Conservation (phyloP, 2,888 invertebrate species). For the Latrodectus hesperus region DNA sequence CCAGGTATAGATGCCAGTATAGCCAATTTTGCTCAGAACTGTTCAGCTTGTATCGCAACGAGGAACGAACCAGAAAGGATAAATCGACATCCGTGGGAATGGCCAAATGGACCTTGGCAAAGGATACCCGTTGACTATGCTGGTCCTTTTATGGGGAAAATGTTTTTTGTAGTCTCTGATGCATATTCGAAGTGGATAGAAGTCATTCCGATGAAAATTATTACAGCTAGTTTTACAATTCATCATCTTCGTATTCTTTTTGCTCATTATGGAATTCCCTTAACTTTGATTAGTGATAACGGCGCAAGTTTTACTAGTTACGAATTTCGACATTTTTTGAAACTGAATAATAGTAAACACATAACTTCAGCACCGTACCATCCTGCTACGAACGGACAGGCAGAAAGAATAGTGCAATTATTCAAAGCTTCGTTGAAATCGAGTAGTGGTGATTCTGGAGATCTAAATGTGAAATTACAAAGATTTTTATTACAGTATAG, state of each 20-base stretch:
- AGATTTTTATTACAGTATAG: conserved; percentile 44
- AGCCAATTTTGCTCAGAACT: conserved; percentile 22
- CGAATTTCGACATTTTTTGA: conserved; percentile 38
- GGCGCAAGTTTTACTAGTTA: conserved; percentile 40
- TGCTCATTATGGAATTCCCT: conserved; percentile 45
- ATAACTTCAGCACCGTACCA: conserved; percentile 70
- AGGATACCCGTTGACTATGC: conserved; percentile 51
- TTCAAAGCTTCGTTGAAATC: conserved; percentile 45
- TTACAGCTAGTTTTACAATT: conserved; percentile 31
- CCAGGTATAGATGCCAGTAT: conserved; percentile 19
- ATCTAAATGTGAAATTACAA: conserved; percentile 18
- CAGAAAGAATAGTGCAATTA: conserved; percentile 71
- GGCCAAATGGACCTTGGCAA: conserved; percentile 38
- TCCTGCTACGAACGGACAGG: conserved; percentile 72
- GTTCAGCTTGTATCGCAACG: conserved; percentile 46
- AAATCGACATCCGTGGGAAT: conserved; percentile 48
- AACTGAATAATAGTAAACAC: conserved; percentile 69
- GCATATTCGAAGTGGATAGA: conserved; percentile 53
- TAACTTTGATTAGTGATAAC: conserved; percentile 45
- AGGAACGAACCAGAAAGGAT: conserved; percentile 43
- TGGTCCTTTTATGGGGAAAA: conserved; percentile 54
- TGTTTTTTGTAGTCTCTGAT: conserved; percentile 49
- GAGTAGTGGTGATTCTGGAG: conserved; percentile 42
- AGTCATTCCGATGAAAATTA: conserved; percentile 33
- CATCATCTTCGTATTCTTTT: conserved; percentile 30